Evolutionary conservation across 2,888 invertebrate genomes (phyloP), one percentile per base, ranked within the genome.

Genomic region (Heliconius ismenius): DNA sequence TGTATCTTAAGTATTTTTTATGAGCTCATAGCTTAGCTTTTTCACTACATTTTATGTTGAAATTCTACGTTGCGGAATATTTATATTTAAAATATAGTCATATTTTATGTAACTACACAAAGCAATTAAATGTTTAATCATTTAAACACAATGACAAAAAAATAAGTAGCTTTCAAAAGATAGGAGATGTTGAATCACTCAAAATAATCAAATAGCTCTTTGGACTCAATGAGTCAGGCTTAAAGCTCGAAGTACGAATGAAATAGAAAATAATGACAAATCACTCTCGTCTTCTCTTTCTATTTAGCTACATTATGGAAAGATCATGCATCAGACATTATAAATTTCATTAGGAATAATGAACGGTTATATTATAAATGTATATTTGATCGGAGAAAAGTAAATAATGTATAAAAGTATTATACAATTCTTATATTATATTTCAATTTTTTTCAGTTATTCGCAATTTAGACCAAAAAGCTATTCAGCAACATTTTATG

Each of bases 401-500:
- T 54, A 54, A 21, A 54, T 54, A 21, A n/a, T 21, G 21, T n/a
- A 54, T 54, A 54, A 21, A 21, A 21, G 18, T 21, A 54, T 54
- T 49, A 26, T 26, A 18, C 43, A 43, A 43, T 43, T 4, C 43
- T 49, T 15, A 49, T 49, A 15, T 49, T 49, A 49, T 49, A 49
- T 49, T 13, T n/a, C 1, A 21, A 24, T 24, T 36, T n/a, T n/a
- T 36, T 36, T 4, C 36, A 65, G 36, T 54, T 54, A 79, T 76
- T 70, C 49, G 6, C 43, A 75, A 62, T 62, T 54, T 75, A 75
- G 74, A 77, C 75, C 72, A 74, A 72, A 77, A 77, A 69, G 73
- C 74, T 70, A 70, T 54, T 70, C 70, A 15, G 58, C 21, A 70
- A 70, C n/a, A 78, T 75, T 78, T 78, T 77, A 76, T 77, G 76